Evolutionary conservation across 2,888 invertebrate species (phyloP).

Genomic region (Papilio gigon): DNA sequence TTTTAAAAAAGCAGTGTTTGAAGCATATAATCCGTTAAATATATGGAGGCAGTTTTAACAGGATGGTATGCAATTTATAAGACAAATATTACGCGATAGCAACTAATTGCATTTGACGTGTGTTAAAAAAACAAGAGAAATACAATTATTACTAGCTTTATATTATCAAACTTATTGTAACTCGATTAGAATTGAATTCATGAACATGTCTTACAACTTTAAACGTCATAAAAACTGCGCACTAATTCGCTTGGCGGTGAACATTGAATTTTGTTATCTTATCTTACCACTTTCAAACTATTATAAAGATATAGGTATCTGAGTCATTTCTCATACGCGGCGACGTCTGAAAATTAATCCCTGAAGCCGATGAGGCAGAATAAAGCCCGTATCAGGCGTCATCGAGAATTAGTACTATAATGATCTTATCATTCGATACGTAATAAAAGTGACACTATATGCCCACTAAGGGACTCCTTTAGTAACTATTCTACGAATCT

Average conservation of each 20-base stretch:
- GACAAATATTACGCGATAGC: conserved; percentile 2
- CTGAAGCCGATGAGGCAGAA: background rate
- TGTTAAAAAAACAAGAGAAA: background rate
- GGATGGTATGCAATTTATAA: background rate
- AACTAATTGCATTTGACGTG: background rate
- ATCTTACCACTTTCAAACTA: conserved; percentile 14
- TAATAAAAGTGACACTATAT: no score
- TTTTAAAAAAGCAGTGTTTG: no score
- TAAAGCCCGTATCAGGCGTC: background rate
- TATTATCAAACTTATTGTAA: conserved; percentile 13
- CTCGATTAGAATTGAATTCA: background rate
- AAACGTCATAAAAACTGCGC: background rate
- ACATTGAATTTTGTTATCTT: conserved; percentile 7
- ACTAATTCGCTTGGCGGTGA: background rate
- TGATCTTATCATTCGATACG: background rate
- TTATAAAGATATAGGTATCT: background rate
- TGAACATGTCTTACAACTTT: background rate
- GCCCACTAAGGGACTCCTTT: no score
- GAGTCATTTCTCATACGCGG: conserved; percentile 3
- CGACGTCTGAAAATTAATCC: conserved; percentile 5
- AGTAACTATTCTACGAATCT: no score
- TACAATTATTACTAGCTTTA: background rate
- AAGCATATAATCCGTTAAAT: no score
- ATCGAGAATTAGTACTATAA: background rate
- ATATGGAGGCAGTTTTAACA: no score